These are phyloP conservation scores for Pelmatolapia mariae DNA, from an alignment of 2,113 vertebrate species.

Conservation along the genomic window DNA sequence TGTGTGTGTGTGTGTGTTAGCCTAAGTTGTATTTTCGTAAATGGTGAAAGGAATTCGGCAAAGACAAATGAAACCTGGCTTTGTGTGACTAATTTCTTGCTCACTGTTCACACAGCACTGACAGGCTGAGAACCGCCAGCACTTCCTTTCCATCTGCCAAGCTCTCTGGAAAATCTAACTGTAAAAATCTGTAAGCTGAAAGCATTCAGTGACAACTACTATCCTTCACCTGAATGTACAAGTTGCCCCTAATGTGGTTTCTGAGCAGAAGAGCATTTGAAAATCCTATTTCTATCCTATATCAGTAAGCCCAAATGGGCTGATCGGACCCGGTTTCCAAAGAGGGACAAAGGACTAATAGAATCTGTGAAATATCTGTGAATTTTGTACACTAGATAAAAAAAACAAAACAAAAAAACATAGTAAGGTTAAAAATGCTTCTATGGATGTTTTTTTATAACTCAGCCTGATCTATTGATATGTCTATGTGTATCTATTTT, in stretches of 20 bases:
- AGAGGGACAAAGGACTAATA: slow-evolving; percentile 56
- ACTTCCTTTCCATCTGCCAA: slow-evolving; percentile 10
- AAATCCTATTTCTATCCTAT: not conserved
- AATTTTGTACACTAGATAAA: slow-evolving; percentile 72
- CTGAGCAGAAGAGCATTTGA: slow-evolving; percentile 63
- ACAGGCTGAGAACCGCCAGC: not conserved
- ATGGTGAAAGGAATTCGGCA: not conserved
- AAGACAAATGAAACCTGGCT: slow-evolving; percentile 12
- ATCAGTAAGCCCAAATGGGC: not conserved
- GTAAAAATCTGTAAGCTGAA: not conserved
- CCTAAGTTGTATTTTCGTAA: not conserved
- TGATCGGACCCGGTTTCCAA: slow-evolving; percentile 48
- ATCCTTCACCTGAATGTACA: not conserved
- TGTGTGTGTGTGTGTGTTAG: not conserved
- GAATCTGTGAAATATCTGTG: slow-evolving; percentile 74
- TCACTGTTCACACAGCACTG: not conserved
- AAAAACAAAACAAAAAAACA: slow-evolving; percentile 6
- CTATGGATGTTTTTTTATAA: slow-evolving; percentile 68
- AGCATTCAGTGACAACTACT: not conserved
- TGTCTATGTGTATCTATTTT: slow-evolving; percentile 56
- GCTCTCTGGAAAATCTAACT: not conserved
- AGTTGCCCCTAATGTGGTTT: not conserved
- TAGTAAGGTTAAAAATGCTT: slow-evolving; percentile 34
- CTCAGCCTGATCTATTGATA: slow-evolving; percentile 68
- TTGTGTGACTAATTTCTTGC: slow-evolving; percentile 18